Evolutionary conservation across 2,888 invertebrate species (phyloP).

Genomic region (Tachystola acroxantha): DNA sequence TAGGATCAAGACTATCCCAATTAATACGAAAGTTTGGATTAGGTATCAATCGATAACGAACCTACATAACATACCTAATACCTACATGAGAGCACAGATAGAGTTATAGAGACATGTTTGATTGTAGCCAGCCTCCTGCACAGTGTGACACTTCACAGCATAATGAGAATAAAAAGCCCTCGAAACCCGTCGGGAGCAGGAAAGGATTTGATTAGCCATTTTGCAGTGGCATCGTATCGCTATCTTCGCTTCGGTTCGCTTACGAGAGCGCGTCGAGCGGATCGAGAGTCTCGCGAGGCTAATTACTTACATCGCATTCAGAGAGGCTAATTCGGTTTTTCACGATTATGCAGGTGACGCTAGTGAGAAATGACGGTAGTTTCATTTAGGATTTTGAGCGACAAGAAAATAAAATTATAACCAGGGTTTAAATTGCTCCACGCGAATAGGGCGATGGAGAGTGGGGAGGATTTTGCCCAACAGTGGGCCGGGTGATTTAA

Average conservation of each 20-base stretch:
- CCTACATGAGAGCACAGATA: too few species aligned
- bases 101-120: too few species aligned
- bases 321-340: conserved; percentile 71
- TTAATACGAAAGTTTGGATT: too few species aligned
- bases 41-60: too few species aligned
- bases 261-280: conserved; percentile 59
- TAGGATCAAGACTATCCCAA: too few species aligned
- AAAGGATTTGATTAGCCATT: conserved; percentile 78
- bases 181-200: conserved; percentile 62
- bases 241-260: conserved; percentile 71
- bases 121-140: background rate
- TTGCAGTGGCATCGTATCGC: conserved; percentile 56
- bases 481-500: too few species aligned
- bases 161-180: conserved; percentile 73
- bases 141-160: conserved; percentile 65
- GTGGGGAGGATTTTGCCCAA: too few species aligned
- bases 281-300: conserved; percentile 75
- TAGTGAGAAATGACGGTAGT: too few species aligned
- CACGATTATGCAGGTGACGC: conserved; percentile 22
- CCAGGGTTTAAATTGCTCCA: too few species aligned
- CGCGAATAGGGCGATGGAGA: too few species aligned
- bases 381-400: too few species aligned
- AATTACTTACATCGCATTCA: conserved; percentile 76
- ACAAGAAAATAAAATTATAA: background rate
- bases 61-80: too few species aligned